These are phyloP conservation scores for Cephalotes varians DNA, from an alignment of 2,888 invertebrate species.

Conservation along the genomic window DNA sequence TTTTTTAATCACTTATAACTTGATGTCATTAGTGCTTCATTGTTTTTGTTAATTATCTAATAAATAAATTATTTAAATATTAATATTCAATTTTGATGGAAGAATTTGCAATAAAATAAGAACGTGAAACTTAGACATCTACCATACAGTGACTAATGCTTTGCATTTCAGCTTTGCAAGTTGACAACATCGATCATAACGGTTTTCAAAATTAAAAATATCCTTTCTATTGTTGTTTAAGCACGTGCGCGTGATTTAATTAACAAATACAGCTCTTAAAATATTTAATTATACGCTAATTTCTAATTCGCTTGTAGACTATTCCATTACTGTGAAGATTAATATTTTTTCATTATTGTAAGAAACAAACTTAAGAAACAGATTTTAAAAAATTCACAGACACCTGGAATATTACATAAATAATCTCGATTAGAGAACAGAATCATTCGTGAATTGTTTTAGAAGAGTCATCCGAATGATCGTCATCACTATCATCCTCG, in stretches of 20 bases:
- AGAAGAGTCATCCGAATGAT: slow-evolving; percentile 1
- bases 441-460: slow-evolving; percentile 9
- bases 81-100: neutral
- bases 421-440: neutral
- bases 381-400: slow-evolving; percentile 9
- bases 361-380: slow-evolving; percentile 1
- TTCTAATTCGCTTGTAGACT: neutral
- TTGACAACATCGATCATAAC: neutral
- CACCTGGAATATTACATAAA: neutral
- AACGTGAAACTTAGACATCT: neutral
- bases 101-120: neutral
- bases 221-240: neutral
- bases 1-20: neutral
- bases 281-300: slow-evolving; percentile 17
- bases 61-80: slow-evolving; percentile 14
- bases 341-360: slow-evolving; percentile 2
- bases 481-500: neutral
- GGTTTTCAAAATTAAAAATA: neutral
- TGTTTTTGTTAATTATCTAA: slow-evolving; percentile 10
- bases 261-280: neutral
- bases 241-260: neutral
- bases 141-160: neutral
- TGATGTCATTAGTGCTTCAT: neutral
- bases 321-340: neutral
- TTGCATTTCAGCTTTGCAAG: neutral